Evolutionary conservation across 1,140 invertebrate species (phyloP), one percentile per base, ranked within the genome.

Genomic region (Drosophila equinoxialis): DNA sequence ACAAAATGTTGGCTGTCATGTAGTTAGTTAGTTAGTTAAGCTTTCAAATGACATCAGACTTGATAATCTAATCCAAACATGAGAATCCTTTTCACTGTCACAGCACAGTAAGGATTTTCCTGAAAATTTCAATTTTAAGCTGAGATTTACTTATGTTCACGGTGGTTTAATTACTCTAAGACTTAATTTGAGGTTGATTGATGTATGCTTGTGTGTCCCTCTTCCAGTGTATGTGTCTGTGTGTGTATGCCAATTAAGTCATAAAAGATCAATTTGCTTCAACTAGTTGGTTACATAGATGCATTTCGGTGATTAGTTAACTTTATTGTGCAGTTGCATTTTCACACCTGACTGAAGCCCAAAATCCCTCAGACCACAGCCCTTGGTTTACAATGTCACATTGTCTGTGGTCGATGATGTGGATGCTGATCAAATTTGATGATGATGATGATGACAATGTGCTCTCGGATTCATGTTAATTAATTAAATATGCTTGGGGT

Each of bases 1-100:
- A 73, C 76, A 72, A 86, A 86, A 81, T 72, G 75, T 55, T 64
- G 45, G 72, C 83, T 79, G 79, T 87, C 83, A 86, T 79, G 69
- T 74, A 48, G 73, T 68, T 81, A 51, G 45, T 51, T 51, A 51
- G 45, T 51, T 51, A 51, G 45, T 51, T 68, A 85, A 71, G 57
- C 26, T 65, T 76, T 57, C 20, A 77, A 80, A 77, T 81, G 81
- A 84, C 81, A 85, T 85, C 74, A 84, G 81, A 58, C 65, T 66
- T 42, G 55, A 64, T 74, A 55, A 67, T 57, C 65, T 60, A 42
- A 74, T 20, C 10, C 59, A 51, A 51, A 23, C 17, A 20, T 20
- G 13, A 37, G 35, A 72, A 37, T 62, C 72, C 65, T 23, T 64
- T 51, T 14, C 35, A 20, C 51, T 30, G 17, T 6, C 42, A 39